phyloP scores from a whole-genome alignment of 2,888 invertebrate genomes.

The Tiliacea citrago region DNA sequence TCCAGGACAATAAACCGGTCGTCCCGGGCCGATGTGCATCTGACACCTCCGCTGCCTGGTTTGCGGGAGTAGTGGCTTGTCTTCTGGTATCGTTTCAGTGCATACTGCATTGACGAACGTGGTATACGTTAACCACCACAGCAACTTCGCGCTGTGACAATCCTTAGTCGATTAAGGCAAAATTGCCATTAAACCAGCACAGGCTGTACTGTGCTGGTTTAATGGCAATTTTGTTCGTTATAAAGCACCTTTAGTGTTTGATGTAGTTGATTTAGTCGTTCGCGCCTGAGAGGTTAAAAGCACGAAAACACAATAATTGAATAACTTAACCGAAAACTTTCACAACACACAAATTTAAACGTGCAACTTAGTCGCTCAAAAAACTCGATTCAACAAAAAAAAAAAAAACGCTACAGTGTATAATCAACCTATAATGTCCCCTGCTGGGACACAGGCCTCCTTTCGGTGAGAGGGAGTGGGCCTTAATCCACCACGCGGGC shows the following conservation, averaged over 20 bases:
- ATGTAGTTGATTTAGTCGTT: too few relatives aligned
- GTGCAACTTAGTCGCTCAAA: too few relatives aligned
- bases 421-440: too few relatives aligned
- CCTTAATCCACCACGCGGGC: too few relatives aligned
- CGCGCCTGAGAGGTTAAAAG: too few relatives aligned
- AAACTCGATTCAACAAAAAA: too few relatives aligned
- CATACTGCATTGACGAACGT: not conserved
- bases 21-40: not conserved
- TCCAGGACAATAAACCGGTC: not conserved
- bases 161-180: not conserved
- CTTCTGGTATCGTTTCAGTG: not conserved
- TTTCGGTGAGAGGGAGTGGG: too few relatives aligned
- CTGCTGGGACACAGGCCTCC: too few relatives aligned
- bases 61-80: not conserved
- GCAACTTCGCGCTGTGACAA: not conserved
- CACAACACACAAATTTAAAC: not conserved
- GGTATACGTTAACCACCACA: not conserved
- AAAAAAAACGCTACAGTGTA: too few relatives aligned
- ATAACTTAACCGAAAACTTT: not conserved
- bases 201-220: not conserved
- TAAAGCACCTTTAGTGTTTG: not conserved
- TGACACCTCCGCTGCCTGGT: not conserved
- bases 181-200: too few relatives aligned
- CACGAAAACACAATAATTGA: not conserved
- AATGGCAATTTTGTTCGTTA: not conserved